Conservation (phyloP, 1,140 invertebrate genomes). For the Bombus affinis region DNA sequence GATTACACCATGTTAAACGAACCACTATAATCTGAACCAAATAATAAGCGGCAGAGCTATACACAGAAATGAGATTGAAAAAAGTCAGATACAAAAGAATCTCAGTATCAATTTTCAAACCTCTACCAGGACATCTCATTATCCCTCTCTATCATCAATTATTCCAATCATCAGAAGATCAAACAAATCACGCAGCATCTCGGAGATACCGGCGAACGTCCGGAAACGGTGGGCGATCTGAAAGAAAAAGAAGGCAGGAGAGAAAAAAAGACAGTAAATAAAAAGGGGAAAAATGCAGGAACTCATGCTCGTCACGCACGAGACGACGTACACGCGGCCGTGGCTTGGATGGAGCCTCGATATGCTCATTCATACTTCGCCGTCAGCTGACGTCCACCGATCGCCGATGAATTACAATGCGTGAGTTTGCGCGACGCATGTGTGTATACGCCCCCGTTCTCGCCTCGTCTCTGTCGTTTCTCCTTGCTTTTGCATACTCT, state of each 20-base stretch:
- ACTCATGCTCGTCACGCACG: slow-evolving; percentile 61
- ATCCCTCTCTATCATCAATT: not conserved
- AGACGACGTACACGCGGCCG: slow-evolving; percentile 53
- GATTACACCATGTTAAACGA: no score
- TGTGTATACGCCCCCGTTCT: slow-evolving; percentile 20
- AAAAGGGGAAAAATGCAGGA: not conserved
- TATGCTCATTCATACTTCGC: slow-evolving; percentile 74
- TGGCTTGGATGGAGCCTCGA: slow-evolving; percentile 34
- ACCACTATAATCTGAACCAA: no score
- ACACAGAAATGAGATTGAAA: no score
- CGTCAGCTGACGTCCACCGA: slow-evolving; percentile 67
- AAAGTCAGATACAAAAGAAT: no score
- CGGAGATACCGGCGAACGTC: no score
- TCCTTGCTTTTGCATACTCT: not conserved
- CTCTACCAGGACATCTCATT: not conserved
- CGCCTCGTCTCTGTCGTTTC: slow-evolving; percentile 15
- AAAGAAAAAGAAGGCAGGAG: no score
- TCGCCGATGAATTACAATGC: slow-evolving; percentile 71
- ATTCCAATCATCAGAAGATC: not conserved
- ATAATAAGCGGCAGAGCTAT: no score
- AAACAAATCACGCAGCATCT: not conserved
- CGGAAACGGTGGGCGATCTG: not conserved
- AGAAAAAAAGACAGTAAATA: not conserved
- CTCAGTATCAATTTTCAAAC: not conserved
- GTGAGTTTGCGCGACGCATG: slow-evolving; percentile 52